Evolutionary conservation across 1,140 invertebrate genomes (phyloP).

Genomic region (Philotrypesis tridentata): DNA sequence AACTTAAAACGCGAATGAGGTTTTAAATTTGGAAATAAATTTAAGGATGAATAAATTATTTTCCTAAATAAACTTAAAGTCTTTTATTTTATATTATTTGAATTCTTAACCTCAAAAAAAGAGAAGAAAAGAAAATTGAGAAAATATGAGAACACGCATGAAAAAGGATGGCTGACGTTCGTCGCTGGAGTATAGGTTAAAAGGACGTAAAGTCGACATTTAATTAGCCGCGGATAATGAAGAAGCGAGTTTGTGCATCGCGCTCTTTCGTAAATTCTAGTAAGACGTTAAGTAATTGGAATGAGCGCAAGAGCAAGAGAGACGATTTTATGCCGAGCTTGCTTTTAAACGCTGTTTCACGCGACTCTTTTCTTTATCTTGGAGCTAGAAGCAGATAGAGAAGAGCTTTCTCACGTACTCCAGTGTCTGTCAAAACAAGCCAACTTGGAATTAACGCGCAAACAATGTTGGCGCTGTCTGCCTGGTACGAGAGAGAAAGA

Average conservation of each 20-base stretch:
- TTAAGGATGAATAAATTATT: no score
- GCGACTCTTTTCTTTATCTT: constrained; percentile 33
- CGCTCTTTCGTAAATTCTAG: constrained; percentile 28
- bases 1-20: no score
- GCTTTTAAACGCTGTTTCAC: constrained; percentile 33
- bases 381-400: neutral
- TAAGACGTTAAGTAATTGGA: constrained; percentile 43
- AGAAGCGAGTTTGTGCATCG: neutral
- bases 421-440: constrained; percentile 34
- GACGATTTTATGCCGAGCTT: constrained; percentile 23
- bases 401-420: constrained; percentile 28
- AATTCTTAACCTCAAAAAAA: no score
- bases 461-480: constrained; percentile 27
- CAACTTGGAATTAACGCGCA: constrained; percentile 34
- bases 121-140: no score
- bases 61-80: no score
- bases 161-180: neutral
- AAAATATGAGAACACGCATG: no score
- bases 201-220: neutral
- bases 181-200: neutral
- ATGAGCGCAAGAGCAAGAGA: neutral
- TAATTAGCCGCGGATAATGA: constrained; percentile 7
- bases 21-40: no score
- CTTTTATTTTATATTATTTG: no score
- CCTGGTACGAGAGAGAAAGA: neutral